A percentile compares a stretch with the other conserved stretches of the same genome.
Evolutionary conservation across 2,113 vertebrate genomes (phyloP).

Genomic region (Lepisosteus osseus): DNA sequence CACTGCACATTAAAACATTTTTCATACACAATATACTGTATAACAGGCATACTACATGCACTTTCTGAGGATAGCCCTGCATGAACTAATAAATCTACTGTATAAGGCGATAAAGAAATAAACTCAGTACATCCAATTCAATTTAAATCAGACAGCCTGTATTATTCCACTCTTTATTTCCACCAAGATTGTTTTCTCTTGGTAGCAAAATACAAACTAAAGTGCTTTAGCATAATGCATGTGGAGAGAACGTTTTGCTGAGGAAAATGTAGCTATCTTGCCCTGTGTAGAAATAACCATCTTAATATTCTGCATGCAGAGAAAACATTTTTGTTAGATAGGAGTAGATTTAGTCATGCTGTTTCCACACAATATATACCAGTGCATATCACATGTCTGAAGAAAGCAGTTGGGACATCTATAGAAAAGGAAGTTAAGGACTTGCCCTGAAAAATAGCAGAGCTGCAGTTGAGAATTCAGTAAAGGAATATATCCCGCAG

Average conservation of each 20-base stretch:
- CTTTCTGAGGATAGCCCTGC: no score
- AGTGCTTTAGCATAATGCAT: not conserved
- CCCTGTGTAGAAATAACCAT: not conserved
- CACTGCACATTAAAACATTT: no score
- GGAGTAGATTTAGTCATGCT: slow-evolving; percentile 4
- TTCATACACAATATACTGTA: no score
- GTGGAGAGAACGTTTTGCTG: not conserved
- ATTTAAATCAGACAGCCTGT: no score
- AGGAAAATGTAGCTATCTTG: not conserved
- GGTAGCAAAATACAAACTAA: not conserved
- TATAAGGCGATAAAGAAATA: no score
- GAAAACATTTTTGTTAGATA: not conserved
- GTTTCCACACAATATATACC: not conserved
- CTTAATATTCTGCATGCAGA: not conserved
- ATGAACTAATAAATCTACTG: no score
- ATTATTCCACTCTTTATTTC: not conserved
- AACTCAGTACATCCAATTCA: no score
- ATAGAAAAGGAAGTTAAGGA: not conserved
- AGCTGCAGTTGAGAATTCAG: not conserved
- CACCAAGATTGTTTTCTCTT: not conserved
- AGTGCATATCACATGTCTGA: not conserved
- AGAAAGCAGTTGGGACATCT: not conserved
- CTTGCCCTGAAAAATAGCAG: slow-evolving; percentile 7
- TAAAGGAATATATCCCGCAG: not conserved
- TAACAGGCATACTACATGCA: no score